Evolutionary conservation across 2,113 vertebrate species (phyloP).

Genomic region (Ceratotherium simum): DNA sequence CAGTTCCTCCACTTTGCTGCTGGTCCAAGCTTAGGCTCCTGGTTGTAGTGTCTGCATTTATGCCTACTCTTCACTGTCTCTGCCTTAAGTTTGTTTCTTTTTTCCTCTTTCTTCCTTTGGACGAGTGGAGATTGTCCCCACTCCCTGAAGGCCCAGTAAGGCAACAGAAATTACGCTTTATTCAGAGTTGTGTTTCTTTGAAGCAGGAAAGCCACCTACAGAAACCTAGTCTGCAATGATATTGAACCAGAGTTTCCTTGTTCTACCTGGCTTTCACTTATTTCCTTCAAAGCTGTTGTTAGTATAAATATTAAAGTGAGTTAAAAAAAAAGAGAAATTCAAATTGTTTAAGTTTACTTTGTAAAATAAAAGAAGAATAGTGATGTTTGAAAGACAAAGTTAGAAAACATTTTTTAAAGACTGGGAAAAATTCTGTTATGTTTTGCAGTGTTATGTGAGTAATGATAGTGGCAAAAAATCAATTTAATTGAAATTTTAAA

Average conservation of each 20-base stretch:
- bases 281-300: conserved; percentile 18
- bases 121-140: not conserved
- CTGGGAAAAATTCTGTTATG: not conserved
- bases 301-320: not conserved
- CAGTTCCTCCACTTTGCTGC: not conserved
- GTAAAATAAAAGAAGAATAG: conserved; percentile 6
- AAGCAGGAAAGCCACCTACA: not conserved
- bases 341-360: not conserved
- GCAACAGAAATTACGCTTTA: not conserved
- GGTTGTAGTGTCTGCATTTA: not conserved
- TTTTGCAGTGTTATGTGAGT: not conserved
- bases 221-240: not conserved
- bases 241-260: not conserved
- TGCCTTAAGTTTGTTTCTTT: not conserved
- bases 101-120: conserved; percentile 10
- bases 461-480: not conserved
- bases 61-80: not conserved
- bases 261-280: not conserved
- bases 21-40: not conserved
- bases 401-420: conserved; percentile 1
- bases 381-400: conserved; percentile 15
- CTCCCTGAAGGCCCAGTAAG: not conserved
- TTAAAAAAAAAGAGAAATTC: not conserved
- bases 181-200: not conserved
- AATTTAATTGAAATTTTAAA: not conserved